phyloP scores from a whole-genome alignment of 2,888 invertebrate species.

The Sesamia inferens region DNA sequence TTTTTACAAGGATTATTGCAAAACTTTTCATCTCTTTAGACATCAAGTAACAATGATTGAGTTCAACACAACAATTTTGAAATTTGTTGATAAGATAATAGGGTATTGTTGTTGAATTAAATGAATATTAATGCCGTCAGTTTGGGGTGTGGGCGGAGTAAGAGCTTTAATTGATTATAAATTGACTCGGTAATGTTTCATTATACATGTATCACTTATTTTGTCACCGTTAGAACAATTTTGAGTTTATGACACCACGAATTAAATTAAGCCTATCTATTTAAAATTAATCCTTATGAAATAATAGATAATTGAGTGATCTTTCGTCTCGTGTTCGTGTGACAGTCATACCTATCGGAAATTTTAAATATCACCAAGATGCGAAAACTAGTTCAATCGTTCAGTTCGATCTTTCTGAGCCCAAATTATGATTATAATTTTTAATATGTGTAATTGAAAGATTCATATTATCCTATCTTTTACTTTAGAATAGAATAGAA shows the following conservation, averaged over 20 bases:
- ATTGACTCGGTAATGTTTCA: not conserved
- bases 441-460: not conserved
- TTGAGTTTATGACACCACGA: too few relatives aligned
- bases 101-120: conserved; percentile 27
- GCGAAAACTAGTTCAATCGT: not conserved
- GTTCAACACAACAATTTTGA: conserved; percentile 19
- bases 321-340: not conserved
- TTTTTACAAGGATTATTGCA: not conserved
- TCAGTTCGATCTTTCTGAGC: not conserved
- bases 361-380: too few relatives aligned
- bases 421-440: not conserved
- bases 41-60: conserved; percentile 17
- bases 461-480: too few relatives aligned
- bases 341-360: not conserved
- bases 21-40: conserved; percentile 14
- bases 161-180: not conserved
- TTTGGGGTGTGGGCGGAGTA: not conserved
- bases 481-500: too few relatives aligned
- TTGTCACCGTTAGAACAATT: too few relatives aligned
- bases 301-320: not conserved
- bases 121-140: conserved; percentile 37
- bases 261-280: too few relatives aligned
- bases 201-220: not conserved
- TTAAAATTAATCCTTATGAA: too few relatives aligned
- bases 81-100: conserved; percentile 27